These are phyloP conservation scores for Cosmia trapezina DNA, from an alignment of 2,888 invertebrate species.

Conservation along the genomic window DNA sequence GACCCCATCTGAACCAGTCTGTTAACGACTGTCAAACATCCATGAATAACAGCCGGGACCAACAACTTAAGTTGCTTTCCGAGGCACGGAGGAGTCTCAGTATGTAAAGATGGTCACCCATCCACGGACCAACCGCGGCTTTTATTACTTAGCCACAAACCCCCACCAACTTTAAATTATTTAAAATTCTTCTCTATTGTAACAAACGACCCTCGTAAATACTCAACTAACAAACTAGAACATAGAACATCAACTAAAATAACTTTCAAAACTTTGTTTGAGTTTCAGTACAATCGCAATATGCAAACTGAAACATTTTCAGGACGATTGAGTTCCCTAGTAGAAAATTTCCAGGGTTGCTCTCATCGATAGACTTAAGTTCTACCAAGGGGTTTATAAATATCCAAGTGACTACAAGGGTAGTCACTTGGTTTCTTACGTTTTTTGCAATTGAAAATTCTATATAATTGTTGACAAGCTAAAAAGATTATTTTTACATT, in stretches of 20 bases:
- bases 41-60: too few species aligned
- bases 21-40: too few species aligned
- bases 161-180: not conserved
- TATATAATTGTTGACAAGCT: too few species aligned
- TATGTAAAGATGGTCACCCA: too few species aligned
- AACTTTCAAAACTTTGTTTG: not conserved
- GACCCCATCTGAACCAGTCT: too few species aligned
- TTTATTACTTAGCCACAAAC: not conserved
- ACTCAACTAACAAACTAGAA: not conserved
- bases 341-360: constrained; percentile 8
- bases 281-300: constrained; percentile 11
- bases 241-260: not conserved
- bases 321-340: constrained; percentile 13
- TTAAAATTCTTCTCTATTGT: not conserved
- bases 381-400: not conserved
- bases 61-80: too few species aligned
- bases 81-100: too few species aligned
- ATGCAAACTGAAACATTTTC: constrained; percentile 9
- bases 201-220: not conserved
- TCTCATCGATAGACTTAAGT: not conserved
- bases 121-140: too few species aligned
- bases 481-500: too few species aligned
- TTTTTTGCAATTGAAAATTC: too few species aligned
- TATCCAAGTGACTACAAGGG: too few species aligned
- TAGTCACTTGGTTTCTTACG: too few species aligned